phyloP scores from a whole-genome alignment of 2,113 vertebrate genomes.

The Sphyrna mokarran region DNA sequence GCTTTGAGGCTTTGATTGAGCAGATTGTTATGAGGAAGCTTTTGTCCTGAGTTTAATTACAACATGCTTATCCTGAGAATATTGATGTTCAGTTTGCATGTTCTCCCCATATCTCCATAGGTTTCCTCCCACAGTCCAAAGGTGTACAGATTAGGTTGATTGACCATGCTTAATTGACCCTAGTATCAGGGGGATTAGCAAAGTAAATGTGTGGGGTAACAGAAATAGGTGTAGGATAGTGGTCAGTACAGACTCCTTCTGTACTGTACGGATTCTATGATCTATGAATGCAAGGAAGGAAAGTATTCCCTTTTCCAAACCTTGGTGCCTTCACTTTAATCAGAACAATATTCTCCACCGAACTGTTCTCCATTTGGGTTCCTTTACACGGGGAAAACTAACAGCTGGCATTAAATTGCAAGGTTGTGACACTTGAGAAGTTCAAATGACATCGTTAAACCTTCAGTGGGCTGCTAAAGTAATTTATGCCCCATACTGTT shows the following conservation, averaged over 20 bases:
- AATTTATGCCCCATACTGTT: background rate
- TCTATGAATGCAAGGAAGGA: background rate
- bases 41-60: background rate
- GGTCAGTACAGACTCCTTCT: no score
- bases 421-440: background rate
- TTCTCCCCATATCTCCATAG: no score
- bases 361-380: background rate
- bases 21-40: background rate
- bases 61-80: background rate
- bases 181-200: no score
- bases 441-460: background rate
- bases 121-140: no score
- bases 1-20: background rate
- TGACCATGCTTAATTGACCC: no score
- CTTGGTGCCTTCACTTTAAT: background rate
- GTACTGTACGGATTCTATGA: no score
- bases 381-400: background rate
- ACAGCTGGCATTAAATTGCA: conserved; percentile 2
- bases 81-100: background rate
- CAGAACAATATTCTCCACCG: background rate
- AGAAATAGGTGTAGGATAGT: no score
- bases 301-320: background rate
- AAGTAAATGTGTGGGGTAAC: no score
- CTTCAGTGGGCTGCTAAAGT: background rate
- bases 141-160: no score